Conservation (phyloP, 1,140 invertebrate species). For the Oryctes rhinoceros region DNA sequence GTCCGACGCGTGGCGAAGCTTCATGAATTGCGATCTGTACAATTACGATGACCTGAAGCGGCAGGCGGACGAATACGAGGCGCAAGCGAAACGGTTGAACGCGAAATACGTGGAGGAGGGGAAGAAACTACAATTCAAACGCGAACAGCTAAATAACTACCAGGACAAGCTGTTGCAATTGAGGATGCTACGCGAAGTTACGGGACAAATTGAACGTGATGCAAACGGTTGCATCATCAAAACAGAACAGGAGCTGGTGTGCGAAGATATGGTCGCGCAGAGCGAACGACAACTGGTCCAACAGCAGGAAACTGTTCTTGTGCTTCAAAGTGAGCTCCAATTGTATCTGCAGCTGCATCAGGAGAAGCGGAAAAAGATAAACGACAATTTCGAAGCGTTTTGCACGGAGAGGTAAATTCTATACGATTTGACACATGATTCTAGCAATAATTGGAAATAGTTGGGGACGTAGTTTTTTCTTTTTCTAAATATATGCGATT, state of each 20-base stretch:
- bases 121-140: constrained; percentile 35
- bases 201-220: constrained; percentile 40
- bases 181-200: constrained; percentile 48
- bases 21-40: constrained; percentile 21
- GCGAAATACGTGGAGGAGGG: constrained; percentile 42
- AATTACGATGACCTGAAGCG: constrained; percentile 40
- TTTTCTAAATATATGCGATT: no score
- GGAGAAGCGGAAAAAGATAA: constrained; percentile 46
- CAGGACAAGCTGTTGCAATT: constrained; percentile 34
- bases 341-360: constrained; percentile 45
- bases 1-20: constrained; percentile 43
- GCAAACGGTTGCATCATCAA: constrained; percentile 40
- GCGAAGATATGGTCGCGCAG: constrained; percentile 44
- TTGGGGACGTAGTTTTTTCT: no score
- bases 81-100: constrained; percentile 38
- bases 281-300: constrained; percentile 42
- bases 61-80: constrained; percentile 8
- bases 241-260: constrained; percentile 43
- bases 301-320: constrained; percentile 53
- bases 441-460: no score
- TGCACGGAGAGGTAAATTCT: constrained; percentile 45
- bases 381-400: constrained; percentile 50
- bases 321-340: constrained; percentile 50
- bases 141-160: not conserved
- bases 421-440: no score